Evolutionary conservation across 2,113 vertebrate species (phyloP), one percentile per base, ranked within the genome.

Genomic region (Blennius ocellaris): DNA sequence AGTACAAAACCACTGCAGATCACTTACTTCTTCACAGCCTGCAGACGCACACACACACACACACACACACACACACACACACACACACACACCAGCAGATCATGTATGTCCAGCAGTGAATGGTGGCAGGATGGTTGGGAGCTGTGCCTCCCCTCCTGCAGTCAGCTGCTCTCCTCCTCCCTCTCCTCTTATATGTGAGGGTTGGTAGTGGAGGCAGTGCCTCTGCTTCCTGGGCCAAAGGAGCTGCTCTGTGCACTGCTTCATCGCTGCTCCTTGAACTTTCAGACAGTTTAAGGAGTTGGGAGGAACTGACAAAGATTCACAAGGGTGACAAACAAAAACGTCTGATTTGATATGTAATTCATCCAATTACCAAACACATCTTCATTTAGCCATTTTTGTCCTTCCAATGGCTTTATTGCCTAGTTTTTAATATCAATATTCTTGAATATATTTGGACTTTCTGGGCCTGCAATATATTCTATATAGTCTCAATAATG

Each of bases 231-330:
- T 63, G 50, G 59, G 60, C 76, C 59, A 65, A 68, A 84, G 45
- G 64, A 47, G 36, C 40, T 15, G 52, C 75, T 76, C 75, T 87
- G 72, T 81, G 52, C 55, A 82, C 51, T 47, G 77, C 53, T 57
- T 52, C 65, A 68, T 84, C 86, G 80, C 64, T 7, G 66, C 68
- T 54, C 36, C 81, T 63, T 16, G 63, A 59, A 81, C 81, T 81
- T 49, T 59, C 37, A 63, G 9, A 54, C 61, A 11, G 21, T 68
- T 53, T 72, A 8, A 17, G 36, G 15, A 39, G 59, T 70, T 53
- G 8, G 11, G 58, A 8, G 56, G 38, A 59, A 21, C 15, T 3
- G 37, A 53, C 15, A 70, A 60, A 73, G 37, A 8, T 48, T 58
- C 51, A 5, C 45, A 6, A 56, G 10, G 6, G 11, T n/a, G 16